Evolutionary conservation across 2,888 invertebrate genomes (phyloP).

Genomic region (Drosophila mercatorum): DNA sequence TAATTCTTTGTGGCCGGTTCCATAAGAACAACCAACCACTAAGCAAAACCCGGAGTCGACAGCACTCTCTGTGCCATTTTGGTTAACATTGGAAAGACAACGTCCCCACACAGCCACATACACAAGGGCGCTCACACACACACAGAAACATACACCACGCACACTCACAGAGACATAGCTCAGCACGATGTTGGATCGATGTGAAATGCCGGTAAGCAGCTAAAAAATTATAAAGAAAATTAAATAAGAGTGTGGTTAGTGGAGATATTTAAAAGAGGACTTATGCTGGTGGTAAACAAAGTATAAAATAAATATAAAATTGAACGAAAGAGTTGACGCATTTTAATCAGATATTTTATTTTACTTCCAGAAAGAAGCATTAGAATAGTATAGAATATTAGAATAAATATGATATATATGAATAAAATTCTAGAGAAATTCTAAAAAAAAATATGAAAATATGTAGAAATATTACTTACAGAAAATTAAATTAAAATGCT

Average conservation of each 20-base stretch:
- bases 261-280: neutral
- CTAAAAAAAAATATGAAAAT: too few species aligned
- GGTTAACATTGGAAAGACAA: constrained; percentile 55
- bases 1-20: constrained; percentile 59
- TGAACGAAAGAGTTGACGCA: neutral
- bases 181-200: constrained; percentile 82
- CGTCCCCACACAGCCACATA: constrained; percentile 11
- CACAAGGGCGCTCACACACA: constrained; percentile 7
- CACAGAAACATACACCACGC: constrained; percentile 25
- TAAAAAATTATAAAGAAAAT: neutral
- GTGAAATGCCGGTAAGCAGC: constrained; percentile 83
- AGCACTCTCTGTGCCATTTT: constrained; percentile 51
- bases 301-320: neutral
- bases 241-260: neutral
- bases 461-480: too few species aligned
- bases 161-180: constrained; percentile 40
- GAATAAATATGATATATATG: too few species aligned
- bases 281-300: neutral
- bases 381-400: too few species aligned
- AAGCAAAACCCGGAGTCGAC: constrained; percentile 44
- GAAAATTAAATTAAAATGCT: neutral
- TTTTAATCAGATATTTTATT: neutral
- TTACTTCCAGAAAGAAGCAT: too few species aligned
- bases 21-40: constrained; percentile 58
- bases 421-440: too few species aligned